These are phyloP conservation scores for Penelope pileata DNA, from an alignment of 2,113 vertebrate genomes.

Conservation along the genomic window DNA sequence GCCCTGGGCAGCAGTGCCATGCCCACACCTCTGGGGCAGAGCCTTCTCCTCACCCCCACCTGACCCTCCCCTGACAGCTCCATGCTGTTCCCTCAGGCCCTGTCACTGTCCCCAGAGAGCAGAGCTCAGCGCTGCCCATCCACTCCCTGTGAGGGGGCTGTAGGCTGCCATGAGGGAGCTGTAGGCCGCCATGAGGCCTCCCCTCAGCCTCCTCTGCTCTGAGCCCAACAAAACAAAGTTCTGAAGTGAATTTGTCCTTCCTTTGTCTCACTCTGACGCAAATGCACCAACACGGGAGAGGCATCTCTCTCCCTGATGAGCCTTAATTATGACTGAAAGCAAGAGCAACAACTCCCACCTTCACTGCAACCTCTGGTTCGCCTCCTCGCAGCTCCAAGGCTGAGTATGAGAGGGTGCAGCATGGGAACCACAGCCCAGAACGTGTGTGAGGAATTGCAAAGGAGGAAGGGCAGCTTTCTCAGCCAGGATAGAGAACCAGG, in stretches of 20 bases:
- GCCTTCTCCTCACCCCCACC: not conserved
- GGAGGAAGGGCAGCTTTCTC: not conserved
- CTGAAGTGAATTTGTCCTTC: no score
- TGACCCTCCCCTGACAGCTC: no score
- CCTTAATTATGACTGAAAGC: not conserved
- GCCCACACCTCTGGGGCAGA: not conserved
- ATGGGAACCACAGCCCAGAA: not conserved
- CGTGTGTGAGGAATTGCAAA: accelerated
- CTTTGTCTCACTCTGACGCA: no score
- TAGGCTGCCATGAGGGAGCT: no score
- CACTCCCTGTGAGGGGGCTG: no score
- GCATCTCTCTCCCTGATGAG: not conserved
- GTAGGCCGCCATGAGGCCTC: no score
- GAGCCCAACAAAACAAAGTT: no score
- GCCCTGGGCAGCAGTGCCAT: not conserved
- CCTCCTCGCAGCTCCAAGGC: not conserved
- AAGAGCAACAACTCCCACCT: not conserved
- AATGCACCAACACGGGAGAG: not conserved
- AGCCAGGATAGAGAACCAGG: not conserved
- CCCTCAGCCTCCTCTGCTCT: no score
- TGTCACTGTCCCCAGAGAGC: no score
- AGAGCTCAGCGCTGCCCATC: no score
- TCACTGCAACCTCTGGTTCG: not conserved
- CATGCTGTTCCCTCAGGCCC: no score
- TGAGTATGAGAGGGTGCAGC: not conserved